Base-by-base conservation (phyloP, 2,113 vertebrate genomes). In the Forbesichthys papilliferus region DNA sequence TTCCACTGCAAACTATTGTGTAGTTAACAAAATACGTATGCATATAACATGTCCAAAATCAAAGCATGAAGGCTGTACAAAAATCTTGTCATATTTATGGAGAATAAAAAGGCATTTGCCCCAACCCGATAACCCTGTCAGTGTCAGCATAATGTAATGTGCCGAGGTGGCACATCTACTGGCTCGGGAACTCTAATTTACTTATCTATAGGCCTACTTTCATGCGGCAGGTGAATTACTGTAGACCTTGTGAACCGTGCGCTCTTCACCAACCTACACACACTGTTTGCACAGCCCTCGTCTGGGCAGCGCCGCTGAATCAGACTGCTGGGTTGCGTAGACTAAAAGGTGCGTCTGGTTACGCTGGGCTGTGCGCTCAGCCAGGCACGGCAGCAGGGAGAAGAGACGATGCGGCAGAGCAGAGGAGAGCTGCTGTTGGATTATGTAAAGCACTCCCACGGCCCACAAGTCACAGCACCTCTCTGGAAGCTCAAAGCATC, bases 371-470 rank as follows among this genome's bases (percentile, higher is more conserved):
- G 67, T 63, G 71, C 53, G 36, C 67, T 33, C 67, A 74, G 67
- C 79, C 77, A 80, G 81, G 77, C 79, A 65, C 72, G 79, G 82
- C 69, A 77, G 71, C 59, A 12, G 74, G 78, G 76, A 79, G 78
- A 78, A 73, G 73, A 75, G 36, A 70, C 18, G 73, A 77, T 82
- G 81, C 82, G 73, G 75, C 82, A 64, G 69, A 82, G 85, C 68
- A 73, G 76, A 88, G 76, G 79, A 83, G 71, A 77, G 78, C 75
- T 79, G 74, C 80, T 84, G 85, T 77, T 82, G 81, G 86, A 88
- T 90, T 90, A 91, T 90, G 85, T 87, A 89, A 90, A 90, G 85
- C 81, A 77, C 89, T 87, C 86, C 80, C 79, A 87, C 85, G 83
- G 79, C 87, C 78, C 79, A 86, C 69, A 85, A 91, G 83, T 91